These are phyloP conservation scores for Centrocercus urophasianus DNA, from an alignment of 2,113 vertebrate species.

Conservation along the genomic window DNA sequence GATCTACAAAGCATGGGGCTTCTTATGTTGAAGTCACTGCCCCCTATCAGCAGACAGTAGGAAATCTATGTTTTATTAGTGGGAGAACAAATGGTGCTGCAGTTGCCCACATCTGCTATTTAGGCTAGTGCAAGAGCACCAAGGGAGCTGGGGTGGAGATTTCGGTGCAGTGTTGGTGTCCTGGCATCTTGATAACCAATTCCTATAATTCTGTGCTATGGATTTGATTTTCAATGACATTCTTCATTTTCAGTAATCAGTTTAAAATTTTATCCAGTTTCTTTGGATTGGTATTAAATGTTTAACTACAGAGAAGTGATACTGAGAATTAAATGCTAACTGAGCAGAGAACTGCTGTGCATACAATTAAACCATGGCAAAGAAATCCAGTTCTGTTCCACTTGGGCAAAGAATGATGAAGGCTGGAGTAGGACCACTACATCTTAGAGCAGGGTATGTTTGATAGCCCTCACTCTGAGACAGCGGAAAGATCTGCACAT, in stretches of 20 bases:
- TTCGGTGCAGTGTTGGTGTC: neutral
- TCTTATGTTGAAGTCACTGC: neutral
- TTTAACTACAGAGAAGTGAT: neutral
- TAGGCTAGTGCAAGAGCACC: neutral
- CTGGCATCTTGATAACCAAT: neutral
- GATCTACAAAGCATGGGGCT: neutral
- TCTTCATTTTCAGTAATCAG: neutral
- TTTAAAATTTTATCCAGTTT: neutral
- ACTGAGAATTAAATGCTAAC: neutral
- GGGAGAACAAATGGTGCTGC: neutral
- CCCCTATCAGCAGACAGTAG: neutral
- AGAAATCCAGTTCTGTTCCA: neutral
- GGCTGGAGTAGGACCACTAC: neutral
- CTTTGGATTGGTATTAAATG: neutral
- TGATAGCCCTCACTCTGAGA: neutral
- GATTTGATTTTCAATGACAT: neutral
- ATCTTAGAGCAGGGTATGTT: neutral
- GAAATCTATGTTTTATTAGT: neutral
- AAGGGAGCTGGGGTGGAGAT: neutral
- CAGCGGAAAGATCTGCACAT: neutral
- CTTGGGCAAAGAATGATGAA: neutral
- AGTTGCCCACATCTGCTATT: neutral
- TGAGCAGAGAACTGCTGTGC: neutral
- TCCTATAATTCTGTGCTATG: neutral
- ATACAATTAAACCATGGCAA: neutral